Conservation (phyloP, 1,140 invertebrate genomes). For the Plectrocnemia conspersa region DNA sequence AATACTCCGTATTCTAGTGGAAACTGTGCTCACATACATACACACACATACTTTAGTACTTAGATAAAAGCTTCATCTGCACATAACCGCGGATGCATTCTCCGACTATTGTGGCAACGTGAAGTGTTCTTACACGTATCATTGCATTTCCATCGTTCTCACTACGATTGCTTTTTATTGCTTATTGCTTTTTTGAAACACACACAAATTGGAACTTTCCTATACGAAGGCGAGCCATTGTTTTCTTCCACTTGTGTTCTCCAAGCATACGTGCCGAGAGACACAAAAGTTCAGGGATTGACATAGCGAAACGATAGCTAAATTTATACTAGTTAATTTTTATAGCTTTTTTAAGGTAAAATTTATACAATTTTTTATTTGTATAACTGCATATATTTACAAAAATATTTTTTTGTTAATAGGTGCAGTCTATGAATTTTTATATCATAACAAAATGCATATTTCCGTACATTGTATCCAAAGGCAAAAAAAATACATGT, state of each 20-base stretch:
- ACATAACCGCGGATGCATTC: constrained; percentile 8
- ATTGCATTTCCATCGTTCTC: constrained; percentile 27
- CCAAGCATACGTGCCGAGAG: too few relatives aligned
- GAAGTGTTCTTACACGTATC: constrained; percentile 33
- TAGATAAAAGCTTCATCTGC: too few relatives aligned
- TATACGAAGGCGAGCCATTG: constrained; percentile 10
- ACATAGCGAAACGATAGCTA: too few relatives aligned
- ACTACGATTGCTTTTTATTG: constrained; percentile 21
- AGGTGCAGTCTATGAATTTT: too few relatives aligned
- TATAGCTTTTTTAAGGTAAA: too few relatives aligned
- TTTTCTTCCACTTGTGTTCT: constrained; percentile 12
- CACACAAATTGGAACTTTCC: constrained; percentile 14
- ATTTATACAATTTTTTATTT: too few relatives aligned
- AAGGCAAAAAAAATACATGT: constrained; percentile 2
- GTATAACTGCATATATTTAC: too few relatives aligned
- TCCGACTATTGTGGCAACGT: constrained; percentile 21
- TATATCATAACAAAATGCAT: too few relatives aligned
- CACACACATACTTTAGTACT: too few relatives aligned
- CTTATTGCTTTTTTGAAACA: constrained; percentile 31
- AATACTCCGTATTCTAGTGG: constrained; percentile 5
- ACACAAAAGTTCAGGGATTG: too few relatives aligned
- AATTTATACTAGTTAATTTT: too few relatives aligned
- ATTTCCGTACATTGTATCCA: neutral
- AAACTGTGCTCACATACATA: constrained; percentile 7
- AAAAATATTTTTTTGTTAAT: too few relatives aligned